Base-by-base conservation (phyloP, 2,888 invertebrate species). In the Lobophora halterata region DNA sequence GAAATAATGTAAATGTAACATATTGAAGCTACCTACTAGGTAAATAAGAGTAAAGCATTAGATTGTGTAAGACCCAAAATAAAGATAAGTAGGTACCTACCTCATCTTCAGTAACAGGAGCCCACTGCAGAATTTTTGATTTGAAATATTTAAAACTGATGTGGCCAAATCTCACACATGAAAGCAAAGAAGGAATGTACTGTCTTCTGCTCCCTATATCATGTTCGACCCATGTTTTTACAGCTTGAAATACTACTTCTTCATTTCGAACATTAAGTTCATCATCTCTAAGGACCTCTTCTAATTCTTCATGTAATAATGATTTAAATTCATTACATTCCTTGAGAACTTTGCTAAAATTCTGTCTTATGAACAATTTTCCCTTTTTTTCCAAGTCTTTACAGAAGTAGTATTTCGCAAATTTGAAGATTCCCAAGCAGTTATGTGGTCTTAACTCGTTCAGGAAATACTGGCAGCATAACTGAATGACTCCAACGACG, bases 191-290 rank as follows among this genome's bases (percentile, higher is more conserved):
- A n/a, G 90, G 80, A 45, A 93, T 76, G 61, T 89, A 78, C 14
- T 69, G 65, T 55, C 79, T 86, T 56, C 93, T 82, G 35, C 80
- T 85, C 25, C 79, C 77, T 10, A 88, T 72, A 42, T 91, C 89
- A 51, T 89, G 88, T 57, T 91, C 90, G 12, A 92, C 79, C 95
- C 95, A 95, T 28, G 88, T 88, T 67, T 91, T 89, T 7, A 93
- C 88, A 2, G 93, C 92, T 67, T 93, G 91, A 71, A 93, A 94
- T 20, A 93, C 93, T 38, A 90, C 86, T 72, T 93, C 92, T 78
- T 95, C 95, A 54, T 89, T 90, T 43, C 89, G 88, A 9, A 92
- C 91, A 71, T 94, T 94, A 28, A 95, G 74, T 60, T 92, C 90
- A 61, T 95, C 94, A 59, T 93, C 91, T 31, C 83, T 74, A 28